Percentiles rank a stretch among this genome's conserved stretches.
Conservation (phyloP, 53 echinoderm and acorn worm species). For the Zoroaster sp. region DNA sequence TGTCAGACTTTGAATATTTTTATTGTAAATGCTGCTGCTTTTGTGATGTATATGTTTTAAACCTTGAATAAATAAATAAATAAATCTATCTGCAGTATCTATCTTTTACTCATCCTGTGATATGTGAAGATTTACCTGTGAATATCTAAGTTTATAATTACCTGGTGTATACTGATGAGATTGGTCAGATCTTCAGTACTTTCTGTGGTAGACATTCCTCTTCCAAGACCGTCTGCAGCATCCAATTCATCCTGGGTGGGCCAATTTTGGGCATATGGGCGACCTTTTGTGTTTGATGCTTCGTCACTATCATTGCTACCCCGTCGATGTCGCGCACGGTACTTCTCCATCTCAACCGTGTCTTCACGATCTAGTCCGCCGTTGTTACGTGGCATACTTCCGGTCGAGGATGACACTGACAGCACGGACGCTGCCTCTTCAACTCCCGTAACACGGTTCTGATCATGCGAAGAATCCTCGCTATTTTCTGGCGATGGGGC, state of each 20-base stretch:
- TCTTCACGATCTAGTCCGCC: conserved; percentile 42
- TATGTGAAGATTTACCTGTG: too few relatives aligned
- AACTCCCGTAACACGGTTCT: not conserved
- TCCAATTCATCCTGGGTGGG: conserved; percentile 5
- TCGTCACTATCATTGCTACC: not conserved
- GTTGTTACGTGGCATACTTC: conserved; percentile 13
- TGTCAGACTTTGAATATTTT: too few relatives aligned
- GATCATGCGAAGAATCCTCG: not conserved
- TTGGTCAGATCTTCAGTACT: conserved; percentile 78
- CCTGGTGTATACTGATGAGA: conserved; percentile 88
- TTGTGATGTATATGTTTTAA: too few relatives aligned
- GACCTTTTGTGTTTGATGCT: not conserved
- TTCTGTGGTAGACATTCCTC: conserved; percentile 66
- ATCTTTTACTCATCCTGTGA: too few relatives aligned
- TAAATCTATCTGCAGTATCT: too few relatives aligned
- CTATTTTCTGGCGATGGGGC: not conserved
- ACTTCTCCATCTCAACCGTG: conserved; percentile 51
- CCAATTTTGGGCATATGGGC: conserved; percentile 23
- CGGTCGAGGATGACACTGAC: not conserved
- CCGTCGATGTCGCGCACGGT: not conserved
- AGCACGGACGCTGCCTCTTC: not conserved
- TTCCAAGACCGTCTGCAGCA: conserved; percentile 1
- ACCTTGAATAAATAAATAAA: too few relatives aligned
- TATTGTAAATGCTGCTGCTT: too few relatives aligned
- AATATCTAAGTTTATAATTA: not conserved